Base-by-base conservation (phyloP, 2,113 vertebrate species). In the Eulemur macaco region DNA sequence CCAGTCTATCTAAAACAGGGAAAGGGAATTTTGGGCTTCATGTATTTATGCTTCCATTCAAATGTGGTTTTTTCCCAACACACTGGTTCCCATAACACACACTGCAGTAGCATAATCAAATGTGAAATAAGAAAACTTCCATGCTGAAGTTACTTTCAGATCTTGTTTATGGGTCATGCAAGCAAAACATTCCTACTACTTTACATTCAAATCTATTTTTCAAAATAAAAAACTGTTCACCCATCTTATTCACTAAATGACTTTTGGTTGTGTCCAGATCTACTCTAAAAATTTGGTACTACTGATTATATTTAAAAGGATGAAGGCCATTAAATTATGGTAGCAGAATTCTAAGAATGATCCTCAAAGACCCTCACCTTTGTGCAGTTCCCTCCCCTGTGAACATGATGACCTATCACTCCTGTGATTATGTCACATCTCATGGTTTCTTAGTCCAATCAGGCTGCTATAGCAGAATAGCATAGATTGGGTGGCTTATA, bases 181-280 rank as follows among this genome's bases (percentile, higher is more conserved):
- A 95, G 20, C 37, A 93, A 91, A 89, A 82, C 23, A 58, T 47
- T 76, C 17, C 45, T 50, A 82, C 47, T 81, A 54, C 58, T 83
- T 94, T 69, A 54, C 77, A 82, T n/a, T 92, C 11, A 93, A 91
- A 86, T 74, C 8, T 15, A 27, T 60, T 95, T 95, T 95, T 56
- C 1, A 60, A 95, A 85, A 58, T 34, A 66, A 92, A 95, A 76
- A 66, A 54, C 18, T 23, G 1, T 42, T 83, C 29, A 82, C 18
- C 8, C 17, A 54, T 29, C n/a, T 85, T 82, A 68, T 56, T 66
- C 39, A 56, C 17, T 56, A 94, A 68, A 18, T 56, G 18, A 87
- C 29, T 95, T 91, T 58, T 81, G 42, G 34, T 4, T 66, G 3
- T 80, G 15, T 80, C 63, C 27, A 47, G 14, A n/a, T 76, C 8